Base-by-base conservation (phyloP, 2,888 invertebrate species). In the Elmis aenea region DNA sequence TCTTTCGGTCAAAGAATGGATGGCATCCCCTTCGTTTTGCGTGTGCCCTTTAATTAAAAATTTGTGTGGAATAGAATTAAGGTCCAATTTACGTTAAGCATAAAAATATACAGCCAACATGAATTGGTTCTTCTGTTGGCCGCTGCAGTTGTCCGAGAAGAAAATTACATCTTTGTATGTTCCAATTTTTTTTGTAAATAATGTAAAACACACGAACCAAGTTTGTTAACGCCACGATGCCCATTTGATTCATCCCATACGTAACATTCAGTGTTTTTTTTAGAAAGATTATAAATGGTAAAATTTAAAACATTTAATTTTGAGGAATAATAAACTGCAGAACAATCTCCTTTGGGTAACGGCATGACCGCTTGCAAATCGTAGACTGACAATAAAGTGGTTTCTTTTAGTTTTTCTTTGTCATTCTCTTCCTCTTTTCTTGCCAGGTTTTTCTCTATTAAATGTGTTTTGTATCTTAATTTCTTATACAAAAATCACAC, bases 171-270 rank as follows among this genome's bases (percentile, higher is more conserved):
- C 38, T 25, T 33, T 22, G 30, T 14, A 18, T 16, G 13, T 6
- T 8, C n/a, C n/a, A n/a, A n/a, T 30, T 9, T 20, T 12, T 41
- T 30, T 38, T 53, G 37, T 4, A 64, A 12, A 35, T 57, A 62
- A 24, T 57, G 51, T 21, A 44, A 55, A 26, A 62, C 50, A 35
- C 58, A 62, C n/a, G 55, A 54, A 6, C 48, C 61, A 31, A 62
- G 53, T 44, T 61, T 59, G 28, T 56, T 54, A 6, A 51, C 53
- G 38, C 60, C 61, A 42, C 61, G 47, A 28, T 57, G 44, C 1
- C 54, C 59, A 13, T 56, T 37, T 3, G 54, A 47, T 38, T 65
- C 58, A 33, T 63, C 54, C 61, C 62, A 62, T 18, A 64, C 46
- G 45, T 51, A 60, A 42, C 57, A 41, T 21, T 58, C 50, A 13